These are phyloP conservation scores for Hoplostethus mediterraneus DNA, from an alignment of 2,797 vertebrate species.

Conservation along the genomic window DNA sequence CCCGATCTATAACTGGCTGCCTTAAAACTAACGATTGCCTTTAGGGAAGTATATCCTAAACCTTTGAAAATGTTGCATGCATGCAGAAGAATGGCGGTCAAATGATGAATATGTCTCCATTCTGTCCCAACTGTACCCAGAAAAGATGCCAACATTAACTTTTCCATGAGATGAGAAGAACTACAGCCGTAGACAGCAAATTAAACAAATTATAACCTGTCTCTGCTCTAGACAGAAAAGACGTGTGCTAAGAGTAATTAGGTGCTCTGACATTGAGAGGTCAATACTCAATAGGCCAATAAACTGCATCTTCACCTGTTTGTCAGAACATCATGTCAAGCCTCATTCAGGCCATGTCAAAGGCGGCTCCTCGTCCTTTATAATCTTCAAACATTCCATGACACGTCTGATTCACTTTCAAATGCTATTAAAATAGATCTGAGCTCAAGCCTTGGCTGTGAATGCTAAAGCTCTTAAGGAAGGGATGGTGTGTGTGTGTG, in stretches of 20 bases:
- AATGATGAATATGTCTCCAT: no score
- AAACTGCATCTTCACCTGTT: constrained; percentile 17
- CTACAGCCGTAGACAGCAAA: no score
- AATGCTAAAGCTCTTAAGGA: constrained; percentile 54
- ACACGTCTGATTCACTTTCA: constrained; percentile 62
- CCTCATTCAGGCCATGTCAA: constrained; percentile 48
- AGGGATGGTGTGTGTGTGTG: background rate
- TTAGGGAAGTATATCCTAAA: background rate
- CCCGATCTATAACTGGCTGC: no score
- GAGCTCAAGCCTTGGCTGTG: constrained; percentile 49
- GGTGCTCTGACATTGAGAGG: constrained; percentile 26
- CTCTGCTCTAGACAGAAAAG: no score
- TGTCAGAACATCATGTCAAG: constrained; percentile 11
- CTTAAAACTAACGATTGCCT: background rate
- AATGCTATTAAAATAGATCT: constrained; percentile 60
- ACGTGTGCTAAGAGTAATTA: no score
- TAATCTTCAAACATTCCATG: constrained; percentile 48
- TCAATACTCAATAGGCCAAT: constrained; percentile 19
- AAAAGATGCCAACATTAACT: no score
- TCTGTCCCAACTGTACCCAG: no score
- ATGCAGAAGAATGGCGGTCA: background rate
- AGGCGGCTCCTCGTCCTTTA: constrained; percentile 32
- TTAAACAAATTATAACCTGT: no score
- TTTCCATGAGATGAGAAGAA: no score
- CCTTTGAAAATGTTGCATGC: background rate